A percentile compares a stretch with the other conserved stretches of the same genome.
Conservation (phyloP, 2,888 invertebrate species). For the Sericinus montela region DNA sequence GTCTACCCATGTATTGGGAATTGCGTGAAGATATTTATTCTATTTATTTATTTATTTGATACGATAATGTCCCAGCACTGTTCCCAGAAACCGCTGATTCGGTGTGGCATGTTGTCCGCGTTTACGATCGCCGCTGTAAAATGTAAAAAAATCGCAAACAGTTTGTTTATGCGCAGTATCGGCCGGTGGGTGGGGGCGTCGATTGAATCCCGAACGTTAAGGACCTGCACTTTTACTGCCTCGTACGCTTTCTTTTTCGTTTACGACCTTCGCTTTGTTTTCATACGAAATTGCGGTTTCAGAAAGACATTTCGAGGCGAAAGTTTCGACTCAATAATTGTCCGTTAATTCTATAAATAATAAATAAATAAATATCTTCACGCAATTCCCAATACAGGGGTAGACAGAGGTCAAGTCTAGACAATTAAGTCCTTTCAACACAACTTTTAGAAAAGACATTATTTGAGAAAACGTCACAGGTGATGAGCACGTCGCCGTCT, state of each 20-base stretch:
- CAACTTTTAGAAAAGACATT: too few relatives aligned
- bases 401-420: too few relatives aligned
- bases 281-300: slow-evolving; percentile 6
- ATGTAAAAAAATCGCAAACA: slow-evolving; percentile 72
- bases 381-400: too few relatives aligned
- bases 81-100: slow-evolving; percentile 60
- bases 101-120: slow-evolving; percentile 59
- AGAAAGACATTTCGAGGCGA: neutral
- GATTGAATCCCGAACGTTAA: slow-evolving; percentile 49
- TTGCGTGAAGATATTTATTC: too few relatives aligned
- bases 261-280: neutral
- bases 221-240: slow-evolving; percentile 56
- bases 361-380: too few relatives aligned
- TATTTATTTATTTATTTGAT: too few relatives aligned
- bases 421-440: too few relatives aligned
- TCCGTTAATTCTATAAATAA: too few relatives aligned
- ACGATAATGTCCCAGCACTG: slow-evolving; percentile 8
- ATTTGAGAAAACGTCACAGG: too few relatives aligned
- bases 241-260: slow-evolving; percentile 17
- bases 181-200: slow-evolving; percentile 42
- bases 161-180: slow-evolving; percentile 68
- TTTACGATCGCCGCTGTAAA: slow-evolving; percentile 69
- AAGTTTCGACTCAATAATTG: neutral
- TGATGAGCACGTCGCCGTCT: too few relatives aligned
- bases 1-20: too few relatives aligned